Conservation (phyloP, 2,113 vertebrate species). For the Tupaia tana region DNA sequence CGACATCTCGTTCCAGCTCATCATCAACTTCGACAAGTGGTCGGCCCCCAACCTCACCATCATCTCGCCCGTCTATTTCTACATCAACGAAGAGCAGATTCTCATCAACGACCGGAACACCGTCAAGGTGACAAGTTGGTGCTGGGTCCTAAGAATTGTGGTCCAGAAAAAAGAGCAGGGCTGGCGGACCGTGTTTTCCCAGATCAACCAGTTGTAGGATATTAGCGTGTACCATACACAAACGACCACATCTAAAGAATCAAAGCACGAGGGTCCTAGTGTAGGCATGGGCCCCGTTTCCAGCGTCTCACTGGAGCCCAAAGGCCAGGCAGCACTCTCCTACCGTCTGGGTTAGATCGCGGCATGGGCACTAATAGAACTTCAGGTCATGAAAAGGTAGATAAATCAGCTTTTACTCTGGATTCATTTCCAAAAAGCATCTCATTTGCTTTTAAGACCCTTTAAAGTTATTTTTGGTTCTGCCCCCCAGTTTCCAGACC, state of each 20-base stretch:
- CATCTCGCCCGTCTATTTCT: conserved; percentile 97
- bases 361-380: not conserved
- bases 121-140: conserved; percentile 89
- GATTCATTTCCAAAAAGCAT: conserved; percentile 30
- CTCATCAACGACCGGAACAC: conserved; percentile 95
- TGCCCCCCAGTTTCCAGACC: not conserved
- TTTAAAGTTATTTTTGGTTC: conserved; percentile 17
- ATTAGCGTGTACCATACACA: not conserved
- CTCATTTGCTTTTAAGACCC: conserved; percentile 26
- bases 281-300: not conserved
- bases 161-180: not conserved
- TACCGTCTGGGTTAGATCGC: not conserved
- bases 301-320: not conserved
- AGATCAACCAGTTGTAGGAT: not conserved
- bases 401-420: not conserved
- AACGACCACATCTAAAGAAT: not conserved
- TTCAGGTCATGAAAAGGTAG: not conserved
- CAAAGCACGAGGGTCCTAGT: not conserved
- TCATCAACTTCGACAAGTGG: conserved; percentile 99
- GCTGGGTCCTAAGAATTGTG: not conserved
- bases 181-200: not conserved
- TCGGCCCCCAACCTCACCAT: conserved; percentile 96
- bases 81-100: conserved; percentile 99
- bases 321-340: not conserved
- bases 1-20: conserved; percentile 98